Evolutionary conservation across 2,888 invertebrate species (phyloP), one percentile per base, ranked within the genome.

Genomic region (Dolichomitus sp.): DNA sequence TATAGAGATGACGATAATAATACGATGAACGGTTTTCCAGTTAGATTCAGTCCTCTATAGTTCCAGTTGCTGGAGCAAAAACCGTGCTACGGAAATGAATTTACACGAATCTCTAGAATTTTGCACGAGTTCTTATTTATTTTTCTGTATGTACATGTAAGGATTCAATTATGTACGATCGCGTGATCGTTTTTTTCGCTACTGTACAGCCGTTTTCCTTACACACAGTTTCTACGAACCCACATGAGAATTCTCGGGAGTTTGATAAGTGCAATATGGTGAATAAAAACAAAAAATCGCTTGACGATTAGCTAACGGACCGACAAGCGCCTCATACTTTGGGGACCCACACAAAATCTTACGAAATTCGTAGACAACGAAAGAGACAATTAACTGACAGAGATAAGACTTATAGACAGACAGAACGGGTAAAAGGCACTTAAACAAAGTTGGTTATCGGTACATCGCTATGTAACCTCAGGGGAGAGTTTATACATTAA

Each of bases 391-490:
- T 50, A 72, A 33, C n/a, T 23, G 40, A 68, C 23, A 27, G 12
- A 19, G 14, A 54, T 68, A 48, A 40, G 45, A 78, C 30, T 11
- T 50, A 54, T 14, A 33, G 54, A 74, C 54, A 54, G 23, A 52
- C 42, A 48, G 59, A 54, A 78, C 37, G 50, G 50, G 48, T 79
- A 74, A 78, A 82, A 82, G 82, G 78, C 78, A 75, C 82, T 82
- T 78, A 82, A 82, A 82, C 65, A 75, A 82, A 70, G 50, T 82
- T 74, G 73, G 37, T 61, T 73, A 72, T 33, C 27, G 70, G 70
- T 57, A 73, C 14, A 61, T 61, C 23, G 23, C 61, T 61, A 61
- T 14, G 61, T 73, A 73, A 73, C 61, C 30, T 72, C 50, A 19
- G n/a, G 37, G 17, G 17, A 48, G 48, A 30, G 33, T 61, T 73